A percentile compares a stretch with the other conserved stretches of the same genome.
Conservation (phyloP, 2,888 invertebrate species). For the Labia minor region DNA sequence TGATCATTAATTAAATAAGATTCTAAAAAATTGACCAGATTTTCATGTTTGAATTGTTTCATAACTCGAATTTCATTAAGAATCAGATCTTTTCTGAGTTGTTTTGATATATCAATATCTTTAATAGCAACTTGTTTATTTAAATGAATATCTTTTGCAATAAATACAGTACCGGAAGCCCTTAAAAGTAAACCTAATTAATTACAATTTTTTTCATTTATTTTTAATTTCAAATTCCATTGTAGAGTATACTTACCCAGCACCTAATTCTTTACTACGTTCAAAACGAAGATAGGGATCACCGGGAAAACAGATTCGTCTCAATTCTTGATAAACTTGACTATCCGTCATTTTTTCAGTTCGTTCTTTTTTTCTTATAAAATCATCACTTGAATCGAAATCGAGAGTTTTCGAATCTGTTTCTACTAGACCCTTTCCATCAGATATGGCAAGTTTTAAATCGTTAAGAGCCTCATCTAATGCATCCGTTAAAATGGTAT, state of each 20-base stretch:
- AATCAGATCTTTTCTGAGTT: constrained; percentile 90
- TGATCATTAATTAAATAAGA: constrained; percentile 85
- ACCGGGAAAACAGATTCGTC: constrained; percentile 66
- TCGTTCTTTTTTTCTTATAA: constrained; percentile 49
- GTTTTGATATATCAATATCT: constrained; percentile 88
- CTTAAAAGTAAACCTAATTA: constrained; percentile 31
- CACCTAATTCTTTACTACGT: constrained; percentile 73
- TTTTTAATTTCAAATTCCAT: background rate
- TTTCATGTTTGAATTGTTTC: constrained; percentile 84
- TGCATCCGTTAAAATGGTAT: constrained; percentile 16
- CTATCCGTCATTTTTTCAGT: constrained; percentile 53
- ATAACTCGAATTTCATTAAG: constrained; percentile 89
- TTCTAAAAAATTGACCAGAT: constrained; percentile 90
- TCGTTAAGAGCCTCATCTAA: constrained; percentile 23
- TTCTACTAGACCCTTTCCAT: constrained; percentile 34
- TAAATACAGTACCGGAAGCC: constrained; percentile 85
- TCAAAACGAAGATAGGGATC: constrained; percentile 74
- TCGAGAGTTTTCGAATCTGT: constrained; percentile 37
- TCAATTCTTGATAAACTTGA: constrained; percentile 65
- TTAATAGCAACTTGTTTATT: constrained; percentile 83
- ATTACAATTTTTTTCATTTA: constrained; percentile 17
- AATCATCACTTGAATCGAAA: constrained; percentile 27
- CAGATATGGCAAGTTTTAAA: constrained; percentile 15
- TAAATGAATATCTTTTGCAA: constrained; percentile 65
- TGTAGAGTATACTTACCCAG: constrained; percentile 44